Base-by-base conservation (phyloP, 2,797 vertebrate genomes). In the Parambassis ranga region DNA sequence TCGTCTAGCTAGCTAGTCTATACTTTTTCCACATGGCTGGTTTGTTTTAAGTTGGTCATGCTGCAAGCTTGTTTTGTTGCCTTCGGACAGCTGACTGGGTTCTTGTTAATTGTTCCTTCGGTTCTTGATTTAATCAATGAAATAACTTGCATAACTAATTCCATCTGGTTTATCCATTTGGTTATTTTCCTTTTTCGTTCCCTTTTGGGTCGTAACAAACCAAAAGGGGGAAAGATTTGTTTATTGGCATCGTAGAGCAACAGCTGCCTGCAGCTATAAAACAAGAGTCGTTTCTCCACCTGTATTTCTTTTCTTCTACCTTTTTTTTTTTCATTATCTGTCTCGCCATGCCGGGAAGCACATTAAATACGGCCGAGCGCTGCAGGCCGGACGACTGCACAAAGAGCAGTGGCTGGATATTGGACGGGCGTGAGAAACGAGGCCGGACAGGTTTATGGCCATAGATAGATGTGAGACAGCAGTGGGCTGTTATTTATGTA, bases 211-310 rank as follows among this genome's bases (percentile, higher is more conserved):
- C n/a, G n/a, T n/a, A n/a, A n/a, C n/a, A n/a, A n/a, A n/a, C n/a
- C n/a, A n/a, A n/a, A n/a, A 72, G 74, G n/a, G 11, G 22, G 37
- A 72, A 65, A 70, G 60, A 4, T 49, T 81, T 75, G 68, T 79
- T 79, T 69, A 59, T 52, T 53, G 55, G 50, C 46, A 53, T 66
- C 75, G 60, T 49, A 65, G 77, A 74, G 65, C 68, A 77, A 78
- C 52, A 56, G 63, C 49, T 49, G 49, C 83, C 51, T 19, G 6
- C 3, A 22, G 73, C 62, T 38, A 56, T 32, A 13, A 43, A 51
- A 52, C 62, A 33, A 37, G 50, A 47, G 38, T 38, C 43, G 50
- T 50, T 52, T 46, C 7, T 23, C 35, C 48, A 76, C 72, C 62
- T 67, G 48, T 51, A 41, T 64, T 42, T 62, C 46, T 50, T 27